A percentile compares a stretch with the other conserved stretches of the same genome.
Conservation (phyloP, 2,797 vertebrate species). For the Poeciliopsis gracilis region DNA sequence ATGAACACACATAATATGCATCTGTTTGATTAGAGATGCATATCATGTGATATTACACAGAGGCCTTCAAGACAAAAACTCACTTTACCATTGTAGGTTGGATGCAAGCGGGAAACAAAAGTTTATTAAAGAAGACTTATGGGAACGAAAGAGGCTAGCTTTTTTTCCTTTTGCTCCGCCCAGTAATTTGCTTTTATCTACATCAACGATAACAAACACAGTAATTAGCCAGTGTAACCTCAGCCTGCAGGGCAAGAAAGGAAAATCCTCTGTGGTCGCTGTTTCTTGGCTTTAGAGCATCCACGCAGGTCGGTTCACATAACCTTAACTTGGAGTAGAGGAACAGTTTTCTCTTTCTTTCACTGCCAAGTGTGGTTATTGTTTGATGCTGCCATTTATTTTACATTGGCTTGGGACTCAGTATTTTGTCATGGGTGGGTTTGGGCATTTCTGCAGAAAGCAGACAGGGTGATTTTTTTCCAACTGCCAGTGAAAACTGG, state of each 20-base stretch:
- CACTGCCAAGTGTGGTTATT: not conserved
- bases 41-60: conserved; percentile 10
- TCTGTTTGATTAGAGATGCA: conserved; percentile 6
- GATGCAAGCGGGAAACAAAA: conserved; percentile 16
- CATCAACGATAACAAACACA: conserved; percentile 68
- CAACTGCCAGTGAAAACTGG: not conserved
- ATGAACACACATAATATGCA: too few species aligned
- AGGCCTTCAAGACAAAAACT: conserved; percentile 21
- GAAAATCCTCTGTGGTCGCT: conserved; percentile 60
- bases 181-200: conserved; percentile 60
- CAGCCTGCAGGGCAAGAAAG: conserved; percentile 43
- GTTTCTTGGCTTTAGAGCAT: conserved; percentile 38
- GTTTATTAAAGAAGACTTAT: conserved; percentile 17
- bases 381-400: conserved; percentile 18
- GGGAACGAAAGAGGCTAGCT: conserved; percentile 42
- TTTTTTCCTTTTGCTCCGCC: conserved; percentile 35
- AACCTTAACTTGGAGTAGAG: conserved; percentile 57
- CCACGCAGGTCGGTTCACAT: conserved; percentile 69
- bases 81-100: conserved; percentile 21
- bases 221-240: conserved; percentile 62
- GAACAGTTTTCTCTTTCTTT: conserved; percentile 47
- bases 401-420: conserved; percentile 22
- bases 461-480: not conserved
- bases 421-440: conserved; percentile 6
- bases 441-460: conserved; percentile 10